phyloP scores from a whole-genome alignment of 2,113 vertebrate genomes.

The Symphodus melops region DNA sequence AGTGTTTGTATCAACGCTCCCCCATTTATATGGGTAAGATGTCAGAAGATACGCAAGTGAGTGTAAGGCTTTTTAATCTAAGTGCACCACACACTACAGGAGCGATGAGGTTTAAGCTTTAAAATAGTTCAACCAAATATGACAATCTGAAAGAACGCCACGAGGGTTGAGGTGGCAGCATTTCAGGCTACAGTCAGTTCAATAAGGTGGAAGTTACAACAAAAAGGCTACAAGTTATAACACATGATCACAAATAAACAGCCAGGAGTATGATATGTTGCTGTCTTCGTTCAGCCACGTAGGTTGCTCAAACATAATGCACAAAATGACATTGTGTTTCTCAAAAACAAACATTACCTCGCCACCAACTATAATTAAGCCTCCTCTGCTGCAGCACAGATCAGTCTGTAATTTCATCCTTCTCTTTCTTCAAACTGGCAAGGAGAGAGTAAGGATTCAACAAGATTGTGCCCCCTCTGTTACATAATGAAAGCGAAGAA shows the following conservation, averaged over 20 bases:
- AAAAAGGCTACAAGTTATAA: background rate
- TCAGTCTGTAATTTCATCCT: conserved; percentile 55
- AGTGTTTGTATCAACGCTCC: background rate
- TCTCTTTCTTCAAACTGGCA: conserved; percentile 27
- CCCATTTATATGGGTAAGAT: too few species aligned
- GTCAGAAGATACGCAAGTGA: too few species aligned
- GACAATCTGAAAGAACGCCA: too few species aligned
- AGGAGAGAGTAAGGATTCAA: conserved; percentile 12
- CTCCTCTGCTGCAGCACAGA: conserved; percentile 22
- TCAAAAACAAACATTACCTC: conserved; percentile 62
- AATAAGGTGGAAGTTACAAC: too few species aligned
- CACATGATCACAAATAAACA: background rate
- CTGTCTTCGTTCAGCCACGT: conserved; percentile 45
- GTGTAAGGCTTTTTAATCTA: too few species aligned
- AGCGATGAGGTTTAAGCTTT: too few species aligned
- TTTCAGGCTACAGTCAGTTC: too few species aligned
- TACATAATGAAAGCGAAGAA: conserved; percentile 55
- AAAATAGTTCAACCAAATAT: too few species aligned
- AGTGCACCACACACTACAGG: background rate
- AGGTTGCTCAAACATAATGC: conserved; percentile 15
- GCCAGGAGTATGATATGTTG: background rate
- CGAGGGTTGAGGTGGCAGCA: too few species aligned
- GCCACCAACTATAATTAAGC: conserved; percentile 51
- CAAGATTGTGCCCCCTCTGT: conserved; percentile 32
- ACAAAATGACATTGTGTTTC: conserved; percentile 18